Evolutionary conservation across 1,140 invertebrate species (phyloP).

Genomic region (Lepidurus apus): DNA sequence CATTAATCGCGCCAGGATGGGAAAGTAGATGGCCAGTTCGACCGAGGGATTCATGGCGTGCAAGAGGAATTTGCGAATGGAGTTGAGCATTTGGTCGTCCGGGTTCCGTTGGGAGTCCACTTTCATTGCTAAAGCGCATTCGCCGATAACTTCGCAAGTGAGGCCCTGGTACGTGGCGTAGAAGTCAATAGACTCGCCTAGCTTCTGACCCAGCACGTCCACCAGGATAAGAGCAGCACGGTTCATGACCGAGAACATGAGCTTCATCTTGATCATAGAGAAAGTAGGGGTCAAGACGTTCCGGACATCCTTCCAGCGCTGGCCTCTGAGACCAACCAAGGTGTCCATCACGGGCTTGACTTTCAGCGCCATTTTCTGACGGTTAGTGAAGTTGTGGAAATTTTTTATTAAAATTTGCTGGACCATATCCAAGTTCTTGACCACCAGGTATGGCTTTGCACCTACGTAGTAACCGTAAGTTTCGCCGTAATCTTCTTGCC

Average conservation of each 20-base stretch:
- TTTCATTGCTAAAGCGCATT: slow-evolving; percentile 49
- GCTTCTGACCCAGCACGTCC: slow-evolving; percentile 38
- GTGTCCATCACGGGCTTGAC: slow-evolving; percentile 42
- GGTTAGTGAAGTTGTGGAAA: slow-evolving; percentile 42
- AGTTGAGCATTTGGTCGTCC: slow-evolving; percentile 43
- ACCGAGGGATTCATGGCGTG: slow-evolving; percentile 42
- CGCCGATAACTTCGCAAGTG: slow-evolving; percentile 50
- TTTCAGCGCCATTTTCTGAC: slow-evolving; percentile 41
- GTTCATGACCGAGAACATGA: slow-evolving; percentile 44
- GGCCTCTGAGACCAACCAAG: slow-evolving; percentile 42
- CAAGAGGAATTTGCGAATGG: slow-evolving; percentile 42
- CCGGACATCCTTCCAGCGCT: slow-evolving; percentile 51
- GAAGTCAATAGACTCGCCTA: slow-evolving; percentile 38
- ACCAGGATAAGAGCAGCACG: slow-evolving; percentile 41
- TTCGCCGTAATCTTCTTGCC: slow-evolving; percentile 43
- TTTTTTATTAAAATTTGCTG: slow-evolving; percentile 44
- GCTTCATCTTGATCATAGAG: slow-evolving; percentile 49
- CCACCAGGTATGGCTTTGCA: slow-evolving; percentile 41
- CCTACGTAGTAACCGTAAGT: slow-evolving; percentile 46
- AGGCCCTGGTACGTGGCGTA: slow-evolving; percentile 44
- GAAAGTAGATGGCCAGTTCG: slow-evolving; percentile 42
- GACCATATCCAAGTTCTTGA: slow-evolving; percentile 43
- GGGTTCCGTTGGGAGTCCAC: slow-evolving; percentile 45
- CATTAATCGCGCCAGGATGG: slow-evolving; percentile 39
- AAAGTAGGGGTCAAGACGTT: slow-evolving; percentile 51